Evolutionary conservation across 2,888 invertebrate species (phyloP).

Genomic region (Argynnis bischoffii): DNA sequence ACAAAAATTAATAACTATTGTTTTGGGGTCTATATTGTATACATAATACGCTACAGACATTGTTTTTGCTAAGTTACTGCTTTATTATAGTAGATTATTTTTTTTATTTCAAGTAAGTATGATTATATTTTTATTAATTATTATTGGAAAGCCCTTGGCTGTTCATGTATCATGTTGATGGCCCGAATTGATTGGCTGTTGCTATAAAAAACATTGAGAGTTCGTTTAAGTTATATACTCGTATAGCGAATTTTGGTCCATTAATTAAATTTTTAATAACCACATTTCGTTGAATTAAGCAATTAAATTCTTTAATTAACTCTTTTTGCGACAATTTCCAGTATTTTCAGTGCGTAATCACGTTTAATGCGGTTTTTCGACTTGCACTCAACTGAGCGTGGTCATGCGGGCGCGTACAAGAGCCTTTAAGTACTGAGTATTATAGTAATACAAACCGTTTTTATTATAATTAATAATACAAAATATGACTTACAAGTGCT

Average conservation of each 20-base stretch:
- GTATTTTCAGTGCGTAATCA: slow-evolving; percentile 10
- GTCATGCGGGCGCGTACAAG: slow-evolving; percentile 15
- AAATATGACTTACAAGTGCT: background rate
- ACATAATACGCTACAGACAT: too few relatives aligned
- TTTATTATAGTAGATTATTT: too few relatives aligned
- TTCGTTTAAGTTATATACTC: too few relatives aligned
- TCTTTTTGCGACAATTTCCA: slow-evolving; percentile 10
- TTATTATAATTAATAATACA: background rate
- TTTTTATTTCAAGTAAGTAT: too few relatives aligned
- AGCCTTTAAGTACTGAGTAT: background rate
- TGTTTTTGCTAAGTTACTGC: too few relatives aligned
- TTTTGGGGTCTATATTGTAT: too few relatives aligned
- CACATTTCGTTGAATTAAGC: slow-evolving; percentile 3
- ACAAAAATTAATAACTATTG: too few relatives aligned
- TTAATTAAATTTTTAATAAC: background rate
- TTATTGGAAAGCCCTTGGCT: too few relatives aligned
- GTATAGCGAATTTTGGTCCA: background rate
- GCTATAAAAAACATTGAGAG: too few relatives aligned
- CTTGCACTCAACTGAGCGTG: slow-evolving; percentile 21
- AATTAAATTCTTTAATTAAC: slow-evolving; percentile 22
- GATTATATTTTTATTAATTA: too few relatives aligned
- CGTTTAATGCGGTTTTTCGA: slow-evolving; percentile 27
- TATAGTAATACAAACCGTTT: background rate
- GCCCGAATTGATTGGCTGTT: too few relatives aligned
- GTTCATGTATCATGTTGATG: too few relatives aligned